Base-by-base conservation (phyloP, 1,140 invertebrate species). In the Hylyphantes graminicola region DNA sequence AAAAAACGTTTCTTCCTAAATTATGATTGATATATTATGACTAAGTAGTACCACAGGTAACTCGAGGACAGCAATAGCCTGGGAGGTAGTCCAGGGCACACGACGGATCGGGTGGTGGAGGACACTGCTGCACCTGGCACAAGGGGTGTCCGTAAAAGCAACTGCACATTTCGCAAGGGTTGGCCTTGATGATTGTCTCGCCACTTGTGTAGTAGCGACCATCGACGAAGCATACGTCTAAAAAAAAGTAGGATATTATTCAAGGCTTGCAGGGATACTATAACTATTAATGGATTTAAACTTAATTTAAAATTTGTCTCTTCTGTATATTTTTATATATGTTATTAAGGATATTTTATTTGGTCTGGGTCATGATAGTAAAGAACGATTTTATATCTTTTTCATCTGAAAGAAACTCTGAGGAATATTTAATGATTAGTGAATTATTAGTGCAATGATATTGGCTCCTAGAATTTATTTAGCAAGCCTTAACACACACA, bases 121-220 rank as follows among this genome's bases (percentile, higher is more conserved):
- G 88, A 87, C 92, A 92, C 83, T 92, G 91, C 59, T 90, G 89
- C 77, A 90, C 88, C 74, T 91, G 90, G 70, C 91, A 92, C 5
- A 90, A 87, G 19, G 92, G 88, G 81, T 91, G 88, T 0, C 91
- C 91, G 61, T 91, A 90, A 86, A 91, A 90, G 85, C 91, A 92
- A n/a, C 91, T 88, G 86, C 92, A 92, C 53, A 90, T 89, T 79
- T 90, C 87, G 86, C 91, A 92, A 50, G 90, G 87, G 78, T 88
- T 88, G 13, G 87, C 88, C 13, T 91, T 90, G 15, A 90, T 83
- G 11, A 92, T 86, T 65, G 91, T 81, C 85, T 92, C 90, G 7
- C 91, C 91, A 78, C 92, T 90, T 9, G 86, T 87, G 77, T 91
- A 91, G 12, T 90, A 88, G 15, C 87, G 87, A 21, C 89, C 90